These are phyloP conservation scores for Chrysogorgia sp. DNA, from an alignment of 92 coral and sea anemone species.

Conservation along the genomic window DNA sequence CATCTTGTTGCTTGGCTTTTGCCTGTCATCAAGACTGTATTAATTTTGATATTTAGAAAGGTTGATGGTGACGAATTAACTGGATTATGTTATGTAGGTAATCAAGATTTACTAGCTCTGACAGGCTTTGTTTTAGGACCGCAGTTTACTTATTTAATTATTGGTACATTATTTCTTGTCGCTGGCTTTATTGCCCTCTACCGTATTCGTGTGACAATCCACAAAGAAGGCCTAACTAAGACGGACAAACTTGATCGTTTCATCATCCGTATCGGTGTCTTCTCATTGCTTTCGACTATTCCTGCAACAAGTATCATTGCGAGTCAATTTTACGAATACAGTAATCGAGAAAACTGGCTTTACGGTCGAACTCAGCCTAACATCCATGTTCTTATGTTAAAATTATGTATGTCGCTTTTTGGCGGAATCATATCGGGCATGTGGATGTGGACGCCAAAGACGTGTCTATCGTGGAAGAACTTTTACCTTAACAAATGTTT, in stretches of 20 bases:
- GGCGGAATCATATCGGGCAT: slow-evolving; percentile 91
- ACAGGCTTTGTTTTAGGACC: slow-evolving; percentile 99
- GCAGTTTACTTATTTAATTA: slow-evolving; percentile 97
- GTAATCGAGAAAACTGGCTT: slow-evolving; percentile 90
- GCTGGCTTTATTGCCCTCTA: slow-evolving; percentile 95
- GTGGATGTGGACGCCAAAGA: slow-evolving; percentile 92
- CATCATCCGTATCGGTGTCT: slow-evolving; percentile 88
- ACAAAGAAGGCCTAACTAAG: slow-evolving; percentile 75
- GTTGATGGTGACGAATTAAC: slow-evolving; percentile 98
- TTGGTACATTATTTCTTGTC: slow-evolving; percentile 87
- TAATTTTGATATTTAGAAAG: slow-evolving; percentile 88
- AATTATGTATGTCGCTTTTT: slow-evolving; percentile 91
- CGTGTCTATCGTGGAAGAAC: slow-evolving; percentile 75
- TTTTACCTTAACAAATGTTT: slow-evolving; percentile 48
- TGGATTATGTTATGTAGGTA: slow-evolving; percentile 97
- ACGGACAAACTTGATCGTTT: slow-evolving; percentile 89
- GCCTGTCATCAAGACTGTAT: slow-evolving; percentile 89
- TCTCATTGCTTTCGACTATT: slow-evolving; percentile 83
- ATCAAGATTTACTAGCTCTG: slow-evolving; percentile 94
- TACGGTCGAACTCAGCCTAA: slow-evolving; percentile 92
- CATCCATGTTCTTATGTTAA: slow-evolving; percentile 77
- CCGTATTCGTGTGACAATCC: slow-evolving; percentile 74
- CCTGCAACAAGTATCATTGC: slow-evolving; percentile 92
- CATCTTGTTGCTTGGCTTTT: slow-evolving; percentile 94
- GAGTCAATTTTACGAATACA: slow-evolving; percentile 92